Evolutionary conservation across 2,113 vertebrate genomes (phyloP).

Genomic region (Camelus dromedarius): DNA sequence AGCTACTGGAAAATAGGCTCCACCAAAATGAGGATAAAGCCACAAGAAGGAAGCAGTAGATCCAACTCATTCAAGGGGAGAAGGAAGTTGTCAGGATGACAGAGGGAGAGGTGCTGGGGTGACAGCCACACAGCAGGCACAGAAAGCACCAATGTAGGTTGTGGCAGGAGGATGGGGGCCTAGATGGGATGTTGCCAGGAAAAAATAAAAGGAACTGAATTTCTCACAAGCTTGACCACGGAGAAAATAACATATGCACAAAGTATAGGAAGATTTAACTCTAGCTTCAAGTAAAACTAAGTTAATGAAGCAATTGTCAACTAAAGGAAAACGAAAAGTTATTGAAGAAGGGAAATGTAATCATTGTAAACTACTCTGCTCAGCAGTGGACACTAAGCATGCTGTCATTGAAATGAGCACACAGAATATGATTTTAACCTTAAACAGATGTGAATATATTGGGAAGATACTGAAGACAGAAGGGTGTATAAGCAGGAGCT

Average conservation of each 20-base stretch:
- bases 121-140: not conserved
- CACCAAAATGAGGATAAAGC: not conserved
- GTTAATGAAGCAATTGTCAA: not conserved
- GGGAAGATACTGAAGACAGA: not conserved
- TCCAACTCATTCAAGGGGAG: not conserved
- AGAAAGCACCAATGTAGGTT: not conserved
- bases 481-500: not conserved
- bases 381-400: not conserved
- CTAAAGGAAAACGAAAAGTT: not conserved
- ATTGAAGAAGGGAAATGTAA: not conserved
- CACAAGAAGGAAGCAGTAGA: not conserved
- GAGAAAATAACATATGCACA: not conserved
- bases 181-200: not conserved
- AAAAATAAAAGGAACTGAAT: not conserved
- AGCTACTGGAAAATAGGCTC: not conserved
- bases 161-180: not conserved
- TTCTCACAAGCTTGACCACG: not conserved
- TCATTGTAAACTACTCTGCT: not conserved
- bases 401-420: not conserved
- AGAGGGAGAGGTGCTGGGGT: no score
- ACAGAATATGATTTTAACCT: not conserved
- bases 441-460: not conserved
- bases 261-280: not conserved
- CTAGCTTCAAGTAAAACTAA: constrained; percentile 16
- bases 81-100: not conserved